Conservation (phyloP, 2,797 vertebrate genomes). For the Cichlasoma orientale region DNA sequence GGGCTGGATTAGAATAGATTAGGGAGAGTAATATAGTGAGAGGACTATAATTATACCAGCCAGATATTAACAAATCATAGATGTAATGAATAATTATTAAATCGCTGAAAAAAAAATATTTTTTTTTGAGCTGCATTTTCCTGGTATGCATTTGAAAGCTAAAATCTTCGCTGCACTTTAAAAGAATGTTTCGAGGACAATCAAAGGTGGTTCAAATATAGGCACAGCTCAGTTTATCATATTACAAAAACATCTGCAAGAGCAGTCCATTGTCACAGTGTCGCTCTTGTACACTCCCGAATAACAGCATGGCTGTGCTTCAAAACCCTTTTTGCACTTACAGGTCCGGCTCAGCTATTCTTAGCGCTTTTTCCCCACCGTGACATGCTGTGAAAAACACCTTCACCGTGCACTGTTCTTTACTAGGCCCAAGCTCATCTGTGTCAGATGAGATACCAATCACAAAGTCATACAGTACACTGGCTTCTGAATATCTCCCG, state of each 20-base stretch:
- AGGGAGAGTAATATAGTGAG: not conserved
- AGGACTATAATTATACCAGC: not conserved
- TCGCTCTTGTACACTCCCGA: conserved; percentile 23
- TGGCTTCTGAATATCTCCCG: not conserved
- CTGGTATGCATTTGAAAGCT: not conserved
- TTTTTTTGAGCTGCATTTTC: not conserved
- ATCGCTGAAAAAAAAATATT: not conserved
- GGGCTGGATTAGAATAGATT: conserved; percentile 75
- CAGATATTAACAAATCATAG: not conserved
- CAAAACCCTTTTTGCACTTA: conserved; percentile 54
- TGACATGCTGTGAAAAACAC: conserved; percentile 46
- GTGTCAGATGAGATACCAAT: not conserved
- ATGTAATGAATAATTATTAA: not conserved
- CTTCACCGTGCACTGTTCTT: not conserved
- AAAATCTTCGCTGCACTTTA: not conserved
- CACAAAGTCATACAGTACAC: not conserved
- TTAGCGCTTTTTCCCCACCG: conserved; percentile 37
- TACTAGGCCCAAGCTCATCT: not conserved
- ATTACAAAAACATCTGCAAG: conserved; percentile 27
- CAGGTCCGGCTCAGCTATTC: conserved; percentile 54
- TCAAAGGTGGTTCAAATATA: conserved; percentile 42
- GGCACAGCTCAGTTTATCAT: conserved; percentile 26
- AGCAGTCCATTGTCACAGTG: conserved; percentile 32
- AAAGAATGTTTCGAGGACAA: conserved; percentile 39
- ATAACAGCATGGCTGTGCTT: conserved; percentile 40